Evolutionary conservation across 2,888 invertebrate genomes (phyloP).

Genomic region (Melangyna quadrimaculata): DNA sequence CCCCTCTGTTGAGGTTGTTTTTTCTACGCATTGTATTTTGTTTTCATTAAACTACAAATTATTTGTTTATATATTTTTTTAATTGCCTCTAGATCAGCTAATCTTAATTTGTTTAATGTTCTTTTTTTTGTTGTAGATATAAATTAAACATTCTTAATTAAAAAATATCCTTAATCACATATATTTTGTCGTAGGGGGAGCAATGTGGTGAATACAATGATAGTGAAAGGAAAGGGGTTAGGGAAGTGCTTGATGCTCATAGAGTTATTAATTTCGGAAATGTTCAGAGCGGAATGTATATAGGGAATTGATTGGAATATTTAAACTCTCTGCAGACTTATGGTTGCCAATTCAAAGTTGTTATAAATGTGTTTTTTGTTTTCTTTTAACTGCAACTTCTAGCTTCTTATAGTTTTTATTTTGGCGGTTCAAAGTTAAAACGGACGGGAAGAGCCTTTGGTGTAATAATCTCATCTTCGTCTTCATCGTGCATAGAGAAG

Average conservation of each 20-base stretch:
- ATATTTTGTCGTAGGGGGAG: slow-evolving; percentile 52
- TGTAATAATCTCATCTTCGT: slow-evolving; percentile 81
- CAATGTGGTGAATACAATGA: slow-evolving; percentile 20
- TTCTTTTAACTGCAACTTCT: neutral
- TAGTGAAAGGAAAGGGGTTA: neutral
- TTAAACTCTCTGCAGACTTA: slow-evolving; percentile 4
- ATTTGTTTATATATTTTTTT: slow-evolving; percentile 8
- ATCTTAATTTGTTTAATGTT: slow-evolving; percentile 35
- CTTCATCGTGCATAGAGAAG: slow-evolving; percentile 79
- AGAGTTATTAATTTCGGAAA: slow-evolving; percentile 28
- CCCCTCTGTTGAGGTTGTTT: slow-evolving; percentile 7
- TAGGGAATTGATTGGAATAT: slow-evolving; percentile 46
- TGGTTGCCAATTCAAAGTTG: neutral
- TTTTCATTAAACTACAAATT: slow-evolving; percentile 54
- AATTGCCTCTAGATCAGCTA: slow-evolving; percentile 49
- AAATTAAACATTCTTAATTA: slow-evolving; percentile 65
- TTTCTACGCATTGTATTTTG: slow-evolving; percentile 27
- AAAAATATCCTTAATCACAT: slow-evolving; percentile 71
- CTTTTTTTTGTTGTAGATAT: slow-evolving; percentile 37
- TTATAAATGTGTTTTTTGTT: neutral
- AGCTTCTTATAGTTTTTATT: slow-evolving; percentile 75
- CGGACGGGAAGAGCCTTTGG: slow-evolving; percentile 81
- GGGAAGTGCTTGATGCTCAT: slow-evolving; percentile 29
- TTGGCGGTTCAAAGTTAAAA: slow-evolving; percentile 78
- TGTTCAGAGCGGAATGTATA: slow-evolving; percentile 15